Conservation (phyloP, 37 sponge, comb jelly and placozoan species). For the Crambe crambe region DNA sequence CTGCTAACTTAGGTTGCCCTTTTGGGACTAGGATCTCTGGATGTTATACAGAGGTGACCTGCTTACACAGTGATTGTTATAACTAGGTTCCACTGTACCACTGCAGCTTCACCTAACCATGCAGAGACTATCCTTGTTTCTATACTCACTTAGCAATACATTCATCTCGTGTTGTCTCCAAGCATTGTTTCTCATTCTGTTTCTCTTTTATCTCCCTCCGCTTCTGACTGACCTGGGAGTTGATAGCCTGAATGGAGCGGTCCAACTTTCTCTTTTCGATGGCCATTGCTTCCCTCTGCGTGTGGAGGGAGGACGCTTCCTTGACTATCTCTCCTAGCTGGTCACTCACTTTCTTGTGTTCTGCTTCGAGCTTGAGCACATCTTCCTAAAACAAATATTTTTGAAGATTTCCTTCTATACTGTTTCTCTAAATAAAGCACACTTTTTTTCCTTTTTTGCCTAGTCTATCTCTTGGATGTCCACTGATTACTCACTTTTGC, state of each 20-base stretch:
- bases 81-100: no score
- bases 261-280: constrained; percentile 51
- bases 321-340: constrained; percentile 17
- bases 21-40: no score
- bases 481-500: constrained; percentile 19
- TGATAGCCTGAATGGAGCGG: neutral
- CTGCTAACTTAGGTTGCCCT: no score
- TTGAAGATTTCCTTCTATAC: no score
- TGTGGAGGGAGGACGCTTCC: constrained; percentile 22
- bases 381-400: neutral
- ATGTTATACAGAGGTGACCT: no score
- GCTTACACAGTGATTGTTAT: no score
- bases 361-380: neutral
- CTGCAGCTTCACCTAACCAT: no score
- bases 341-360: neutral
- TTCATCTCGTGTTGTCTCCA: constrained; percentile 30
- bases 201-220: constrained; percentile 6
- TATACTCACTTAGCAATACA: constrained; percentile 6
- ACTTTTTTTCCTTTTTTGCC: no score
- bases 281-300: constrained; percentile 15
- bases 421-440: no score
- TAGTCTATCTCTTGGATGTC: neutral
- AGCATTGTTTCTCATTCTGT: constrained; percentile 24
- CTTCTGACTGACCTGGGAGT: constrained; percentile 1
- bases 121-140: no score